Evolutionary conservation across 2,888 invertebrate genomes (phyloP).

Genomic region (Dendrolimus houi): DNA sequence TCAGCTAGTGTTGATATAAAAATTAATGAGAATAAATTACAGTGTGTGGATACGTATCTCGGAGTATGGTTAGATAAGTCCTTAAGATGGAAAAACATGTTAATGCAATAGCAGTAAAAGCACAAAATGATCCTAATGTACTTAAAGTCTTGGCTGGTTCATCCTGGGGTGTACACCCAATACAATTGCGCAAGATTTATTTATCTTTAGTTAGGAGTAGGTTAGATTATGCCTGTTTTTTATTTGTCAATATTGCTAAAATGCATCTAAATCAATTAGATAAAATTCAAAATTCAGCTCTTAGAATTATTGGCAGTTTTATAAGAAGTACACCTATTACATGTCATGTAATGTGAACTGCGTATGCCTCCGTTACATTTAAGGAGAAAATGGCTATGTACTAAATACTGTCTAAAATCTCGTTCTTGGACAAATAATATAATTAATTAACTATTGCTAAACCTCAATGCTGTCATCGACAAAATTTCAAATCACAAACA

Average conservation of each 20-base stretch:
- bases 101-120: conserved; percentile 12
- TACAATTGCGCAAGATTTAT: conserved; percentile 18
- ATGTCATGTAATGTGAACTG: not conserved
- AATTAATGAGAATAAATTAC: conserved; percentile 5
- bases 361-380: not conserved
- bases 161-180: no score
- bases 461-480: no score
- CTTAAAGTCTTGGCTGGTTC: conserved; percentile 18
- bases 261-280: conserved; percentile 12
- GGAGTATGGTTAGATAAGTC: conserved; percentile 20
- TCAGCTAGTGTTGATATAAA: conserved; percentile 5
- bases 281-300: conserved; percentile 11
- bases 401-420: no score
- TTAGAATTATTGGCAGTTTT: no score
- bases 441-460: no score
- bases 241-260: conserved; percentile 8
- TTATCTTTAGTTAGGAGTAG: conserved; percentile 15
- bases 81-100: conserved; percentile 20
- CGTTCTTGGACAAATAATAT: no score
- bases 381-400: no score
- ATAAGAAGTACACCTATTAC: no score
- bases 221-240: conserved; percentile 15
- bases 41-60: conserved; percentile 12
- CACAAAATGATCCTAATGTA: conserved; percentile 14
- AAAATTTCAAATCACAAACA: no score